Conservation (phyloP, 2,113 vertebrate genomes). For the Megalops atlanticus region DNA sequence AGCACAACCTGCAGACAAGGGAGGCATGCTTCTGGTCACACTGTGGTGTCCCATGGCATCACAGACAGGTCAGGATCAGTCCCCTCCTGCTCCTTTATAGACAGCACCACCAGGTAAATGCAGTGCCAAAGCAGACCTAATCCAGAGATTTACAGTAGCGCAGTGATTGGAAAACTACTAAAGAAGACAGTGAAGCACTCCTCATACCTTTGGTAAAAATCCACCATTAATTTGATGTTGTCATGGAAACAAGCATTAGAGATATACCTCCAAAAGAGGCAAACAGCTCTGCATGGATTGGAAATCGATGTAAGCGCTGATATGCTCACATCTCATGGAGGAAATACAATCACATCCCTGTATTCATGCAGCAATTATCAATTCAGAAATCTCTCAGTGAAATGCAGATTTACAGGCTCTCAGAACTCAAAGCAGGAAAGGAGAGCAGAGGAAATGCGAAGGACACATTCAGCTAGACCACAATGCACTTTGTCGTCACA, state of each 20-base stretch:
- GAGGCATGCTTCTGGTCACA: not conserved
- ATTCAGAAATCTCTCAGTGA: not conserved
- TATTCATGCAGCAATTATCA: slow-evolving; percentile 3
- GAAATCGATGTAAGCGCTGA: slow-evolving; percentile 17
- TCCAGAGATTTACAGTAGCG: slow-evolving; percentile 19
- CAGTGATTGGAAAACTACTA: slow-evolving; percentile 17
- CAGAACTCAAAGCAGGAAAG: no score
- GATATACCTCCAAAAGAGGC: slow-evolving; percentile 23
- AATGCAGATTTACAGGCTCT: no score
- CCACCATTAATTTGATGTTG: slow-evolving; percentile 29
- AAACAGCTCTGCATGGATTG: slow-evolving; percentile 19
- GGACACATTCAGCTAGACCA: no score
- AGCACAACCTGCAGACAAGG: no score
- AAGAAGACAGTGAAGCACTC: slow-evolving; percentile 12
- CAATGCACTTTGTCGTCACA: no score
- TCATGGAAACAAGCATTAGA: slow-evolving; percentile 32
- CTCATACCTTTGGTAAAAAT: slow-evolving; percentile 30
- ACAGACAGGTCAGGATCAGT: not conserved
- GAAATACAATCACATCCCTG: slow-evolving; percentile 10
- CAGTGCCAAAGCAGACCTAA: not conserved
- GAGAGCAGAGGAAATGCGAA: no score
- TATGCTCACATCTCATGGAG: slow-evolving; percentile 6
- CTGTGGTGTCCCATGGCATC: not conserved
- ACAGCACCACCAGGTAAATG: not conserved
- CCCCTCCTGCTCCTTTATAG: not conserved